phyloP scores from a whole-genome alignment of 2,888 invertebrate genomes.

The Marasmarcha lunaedactyla region DNA sequence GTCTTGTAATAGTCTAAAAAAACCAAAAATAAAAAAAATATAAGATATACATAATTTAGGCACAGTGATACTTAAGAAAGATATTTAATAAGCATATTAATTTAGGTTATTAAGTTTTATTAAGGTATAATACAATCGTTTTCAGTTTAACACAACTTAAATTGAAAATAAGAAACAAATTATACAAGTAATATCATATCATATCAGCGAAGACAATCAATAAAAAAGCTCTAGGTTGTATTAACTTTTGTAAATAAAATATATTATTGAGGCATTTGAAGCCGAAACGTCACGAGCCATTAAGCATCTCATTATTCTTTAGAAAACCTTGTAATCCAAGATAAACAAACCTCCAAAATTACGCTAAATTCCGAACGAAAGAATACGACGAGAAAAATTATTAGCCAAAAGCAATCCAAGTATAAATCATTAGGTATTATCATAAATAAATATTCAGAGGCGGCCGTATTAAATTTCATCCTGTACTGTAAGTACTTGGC shows the following conservation, averaged over 20 bases:
- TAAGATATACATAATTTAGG: too few relatives aligned
- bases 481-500: conserved; percentile 37
- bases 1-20: too few relatives aligned
- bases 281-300: not conserved
- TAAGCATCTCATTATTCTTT: not conserved
- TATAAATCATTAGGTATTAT: conserved; percentile 63
- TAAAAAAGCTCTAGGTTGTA: too few relatives aligned
- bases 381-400: conserved; percentile 30
- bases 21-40: too few relatives aligned
- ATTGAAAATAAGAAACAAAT: not conserved
- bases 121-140: too few relatives aligned
- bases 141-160: too few relatives aligned
- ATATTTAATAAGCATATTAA: too few relatives aligned
- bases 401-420: conserved; percentile 44
- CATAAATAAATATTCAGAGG: conserved; percentile 65
- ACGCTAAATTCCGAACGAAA: not conserved
- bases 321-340: not conserved
- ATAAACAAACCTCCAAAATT: not conserved
- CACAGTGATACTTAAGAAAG: too few relatives aligned
- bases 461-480: conserved; percentile 58
- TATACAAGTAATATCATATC: not conserved
- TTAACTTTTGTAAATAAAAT: not conserved
- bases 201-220: too few relatives aligned
- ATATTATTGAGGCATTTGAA: not conserved
- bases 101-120: too few relatives aligned